Evolutionary conservation across 2,113 vertebrate species (phyloP).

Genomic region (Pygathrix nemaeus): DNA sequence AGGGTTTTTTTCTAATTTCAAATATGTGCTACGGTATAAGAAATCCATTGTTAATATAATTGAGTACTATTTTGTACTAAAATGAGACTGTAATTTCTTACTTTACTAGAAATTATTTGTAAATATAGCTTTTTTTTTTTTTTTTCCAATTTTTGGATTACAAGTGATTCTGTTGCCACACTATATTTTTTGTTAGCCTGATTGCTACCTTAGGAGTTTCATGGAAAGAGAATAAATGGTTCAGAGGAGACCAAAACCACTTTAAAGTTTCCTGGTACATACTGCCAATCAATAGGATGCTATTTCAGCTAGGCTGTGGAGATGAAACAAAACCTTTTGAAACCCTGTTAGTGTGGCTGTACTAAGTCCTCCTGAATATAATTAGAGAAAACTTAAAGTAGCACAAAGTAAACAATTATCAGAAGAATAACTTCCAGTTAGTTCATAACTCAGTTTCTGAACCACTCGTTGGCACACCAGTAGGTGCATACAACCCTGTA

Average conservation of each 20-base stretch:
- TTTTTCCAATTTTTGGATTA: too few species aligned
- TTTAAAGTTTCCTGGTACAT: neutral
- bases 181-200: neutral
- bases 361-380: neutral
- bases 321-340: neutral
- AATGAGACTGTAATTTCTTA: neutral
- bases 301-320: neutral
- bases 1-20: too few species aligned
- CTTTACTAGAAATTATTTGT: neutral
- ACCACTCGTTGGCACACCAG: fast-evolving
- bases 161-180: neutral
- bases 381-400: neutral
- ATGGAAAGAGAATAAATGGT: neutral
- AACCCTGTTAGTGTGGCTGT: neutral
- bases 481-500: too few species aligned
- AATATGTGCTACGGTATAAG: neutral
- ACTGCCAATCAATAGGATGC: neutral
- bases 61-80: neutral
- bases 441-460: neutral
- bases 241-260: neutral
- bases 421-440: too few species aligned
- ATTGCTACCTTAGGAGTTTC: neutral
- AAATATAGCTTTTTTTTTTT: neutral
- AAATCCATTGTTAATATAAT: neutral
- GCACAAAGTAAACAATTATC: neutral